Base-by-base conservation (phyloP, 2,113 vertebrate genomes). In the Anguilla japonica region DNA sequence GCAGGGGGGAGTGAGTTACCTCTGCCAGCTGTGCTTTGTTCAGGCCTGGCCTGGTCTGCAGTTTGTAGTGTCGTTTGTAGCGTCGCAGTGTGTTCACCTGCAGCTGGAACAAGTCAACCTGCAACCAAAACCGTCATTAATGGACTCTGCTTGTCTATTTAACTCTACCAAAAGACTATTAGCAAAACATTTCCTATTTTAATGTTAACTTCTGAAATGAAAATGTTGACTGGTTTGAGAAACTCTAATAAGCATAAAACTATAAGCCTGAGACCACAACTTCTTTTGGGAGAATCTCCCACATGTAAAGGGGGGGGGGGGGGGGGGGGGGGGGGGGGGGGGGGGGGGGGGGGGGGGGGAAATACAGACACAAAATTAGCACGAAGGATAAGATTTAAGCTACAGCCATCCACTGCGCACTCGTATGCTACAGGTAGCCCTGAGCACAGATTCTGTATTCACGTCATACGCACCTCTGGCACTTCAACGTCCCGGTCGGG, bases 21-120 rank as follows among this genome's bases (percentile, higher is more conserved):
- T 99, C 98, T 92, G 98, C 98, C 90, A 99, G 95, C 91, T 99
- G 98, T 90, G 98, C 98, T 94, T 99, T 99, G 94, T 99, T 99
- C 91, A 99, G 97, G 85, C 98, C 98, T 0, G 98, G 98, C 83
- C 98, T 95, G 84, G 98, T 99, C 95, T 99, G 98, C 89, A 99
- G 93, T 90, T 99, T 99, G 91, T 99, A 99, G 95, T 99, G 98
- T 89, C 98, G 95, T 95, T 99, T 99, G 93, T 99, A 99, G 89
- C 98, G 98, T 83, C 98, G 95, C 88, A 99, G 91, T 2, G 98
- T 99, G 92, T 99, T 99, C 94, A 99, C 98, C 87, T 99, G 98
- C 88, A 99, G 96, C 96, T 99, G 98, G 95, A 99, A 99, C 88
- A 99, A 95, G 91, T 99, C 98, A 80, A 99, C 98, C 98, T 99